Percentiles rank a stretch among this genome's conserved stretches.
These are phyloP conservation scores for Plectrocnemia conspersa DNA, from an alignment of 1,140 invertebrate genomes.

Conservation along the genomic window DNA sequence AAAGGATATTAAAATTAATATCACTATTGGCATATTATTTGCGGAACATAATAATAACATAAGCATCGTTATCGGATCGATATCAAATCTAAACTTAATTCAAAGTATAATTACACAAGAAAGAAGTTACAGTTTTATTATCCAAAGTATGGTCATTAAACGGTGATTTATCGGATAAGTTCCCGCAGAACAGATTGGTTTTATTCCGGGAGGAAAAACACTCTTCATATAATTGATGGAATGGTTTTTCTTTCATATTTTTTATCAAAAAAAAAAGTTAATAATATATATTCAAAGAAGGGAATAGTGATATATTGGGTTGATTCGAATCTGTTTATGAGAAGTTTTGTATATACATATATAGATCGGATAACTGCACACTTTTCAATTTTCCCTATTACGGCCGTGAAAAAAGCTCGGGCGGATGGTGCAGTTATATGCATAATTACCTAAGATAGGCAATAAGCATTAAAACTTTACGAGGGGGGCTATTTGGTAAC, in stretches of 20 bases:
- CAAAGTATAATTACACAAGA: conserved; percentile 27
- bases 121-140: conserved; percentile 31
- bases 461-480: conserved; percentile 30
- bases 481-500: conserved; percentile 24
- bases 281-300: conserved; percentile 14
- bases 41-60: no score
- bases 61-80: no score
- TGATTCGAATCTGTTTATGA: background rate
- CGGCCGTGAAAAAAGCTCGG: conserved; percentile 12
- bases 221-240: conserved; percentile 23
- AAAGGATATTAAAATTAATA: no score
- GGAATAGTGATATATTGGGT: conserved; percentile 1
- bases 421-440: conserved; percentile 32
- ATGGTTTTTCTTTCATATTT: no score
- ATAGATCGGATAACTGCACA: background rate
- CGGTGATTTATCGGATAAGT: conserved; percentile 31
- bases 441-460: conserved; percentile 33
- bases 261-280: no score
- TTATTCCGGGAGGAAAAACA: conserved; percentile 22
- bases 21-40: conserved; percentile 11
- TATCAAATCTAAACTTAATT: conserved; percentile 23
- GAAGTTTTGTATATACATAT: background rate
- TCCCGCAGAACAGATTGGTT: conserved; percentile 27
- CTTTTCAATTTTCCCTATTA: conserved; percentile 21
- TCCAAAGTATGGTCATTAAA: conserved; percentile 31